Percentiles rank a stretch among this genome's conserved stretches.
These are phyloP conservation scores for Elysia chlorotica DNA, from an alignment of 1,140 invertebrate genomes.

Conservation along the genomic window DNA sequence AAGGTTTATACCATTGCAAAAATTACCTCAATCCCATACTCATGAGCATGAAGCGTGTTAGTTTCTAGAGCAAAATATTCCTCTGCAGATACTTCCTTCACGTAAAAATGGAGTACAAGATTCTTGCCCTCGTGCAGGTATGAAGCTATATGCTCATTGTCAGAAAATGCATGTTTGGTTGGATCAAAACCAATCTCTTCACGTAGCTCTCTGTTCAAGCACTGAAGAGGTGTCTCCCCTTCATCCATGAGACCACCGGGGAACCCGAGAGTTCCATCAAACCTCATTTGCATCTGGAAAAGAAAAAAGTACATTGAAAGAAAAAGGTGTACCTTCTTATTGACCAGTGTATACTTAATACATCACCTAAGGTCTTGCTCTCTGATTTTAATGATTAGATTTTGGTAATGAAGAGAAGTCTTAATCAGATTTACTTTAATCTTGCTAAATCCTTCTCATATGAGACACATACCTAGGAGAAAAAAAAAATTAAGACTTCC, in stretches of 20 bases:
- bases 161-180: slow-evolving; percentile 36
- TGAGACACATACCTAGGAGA: neutral
- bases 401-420: neutral
- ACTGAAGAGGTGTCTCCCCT: slow-evolving; percentile 60
- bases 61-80: slow-evolving; percentile 61
- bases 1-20: too few species aligned
- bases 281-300: slow-evolving; percentile 67
- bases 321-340: neutral
- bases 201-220: slow-evolving; percentile 65
- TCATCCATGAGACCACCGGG: slow-evolving; percentile 67
- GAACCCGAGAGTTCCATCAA: slow-evolving; percentile 70
- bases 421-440: neutral
- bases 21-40: slow-evolving; percentile 65
- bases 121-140: slow-evolving; percentile 54
- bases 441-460: neutral
- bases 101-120: slow-evolving; percentile 65
- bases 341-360: too few species aligned
- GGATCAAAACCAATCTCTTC: slow-evolving; percentile 67
- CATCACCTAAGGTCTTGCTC: too few species aligned
- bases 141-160: slow-evolving; percentile 48
- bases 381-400: too few species aligned
- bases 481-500: too few species aligned
- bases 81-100: slow-evolving; percentile 60
- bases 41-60: slow-evolving; percentile 49
- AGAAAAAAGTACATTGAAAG: slow-evolving; percentile 2